These are phyloP conservation scores for Phoeniculus purpureus DNA, from an alignment of 2,797 vertebrate species.

Conservation along the genomic window DNA sequence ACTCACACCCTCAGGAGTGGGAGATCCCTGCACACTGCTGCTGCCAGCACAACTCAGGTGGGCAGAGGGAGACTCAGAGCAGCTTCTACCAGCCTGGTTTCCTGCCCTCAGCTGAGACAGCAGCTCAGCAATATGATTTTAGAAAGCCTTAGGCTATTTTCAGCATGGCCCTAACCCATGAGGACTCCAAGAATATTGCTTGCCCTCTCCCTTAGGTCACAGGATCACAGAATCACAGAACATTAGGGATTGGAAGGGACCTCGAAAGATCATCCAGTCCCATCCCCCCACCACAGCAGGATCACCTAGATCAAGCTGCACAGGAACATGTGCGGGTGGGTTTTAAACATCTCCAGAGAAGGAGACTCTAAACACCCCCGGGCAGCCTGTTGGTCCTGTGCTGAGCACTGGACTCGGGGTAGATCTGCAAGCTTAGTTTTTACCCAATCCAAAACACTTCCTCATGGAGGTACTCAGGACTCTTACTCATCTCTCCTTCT, in stretches of 20 bases:
- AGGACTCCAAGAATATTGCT: background rate
- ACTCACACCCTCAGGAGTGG: too few relatives aligned
- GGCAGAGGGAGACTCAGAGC: background rate
- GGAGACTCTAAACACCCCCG: too few relatives aligned
- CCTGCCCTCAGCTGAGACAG: too few relatives aligned
- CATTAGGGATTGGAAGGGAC: too few relatives aligned
- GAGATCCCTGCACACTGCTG: background rate
- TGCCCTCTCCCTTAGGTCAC: background rate
- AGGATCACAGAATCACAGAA: too few relatives aligned
- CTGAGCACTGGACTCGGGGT: background rate
- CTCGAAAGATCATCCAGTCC: too few relatives aligned
- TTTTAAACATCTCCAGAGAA: too few relatives aligned
- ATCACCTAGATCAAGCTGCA: too few relatives aligned
- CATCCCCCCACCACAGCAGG: too few relatives aligned
- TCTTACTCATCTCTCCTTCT: background rate
- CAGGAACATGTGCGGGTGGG: too few relatives aligned
- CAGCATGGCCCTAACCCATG: background rate
- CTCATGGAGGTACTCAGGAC: background rate
- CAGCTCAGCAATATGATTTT: background rate
- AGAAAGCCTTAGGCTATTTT: background rate
- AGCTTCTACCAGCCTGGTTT: background rate
- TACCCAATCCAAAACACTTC: background rate
- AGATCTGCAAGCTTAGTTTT: background rate
- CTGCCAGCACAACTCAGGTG: background rate
- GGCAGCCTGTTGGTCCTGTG: background rate